Evolutionary conservation across 2,888 invertebrate species (phyloP).

Genomic region (Parasteatoda lunata): DNA sequence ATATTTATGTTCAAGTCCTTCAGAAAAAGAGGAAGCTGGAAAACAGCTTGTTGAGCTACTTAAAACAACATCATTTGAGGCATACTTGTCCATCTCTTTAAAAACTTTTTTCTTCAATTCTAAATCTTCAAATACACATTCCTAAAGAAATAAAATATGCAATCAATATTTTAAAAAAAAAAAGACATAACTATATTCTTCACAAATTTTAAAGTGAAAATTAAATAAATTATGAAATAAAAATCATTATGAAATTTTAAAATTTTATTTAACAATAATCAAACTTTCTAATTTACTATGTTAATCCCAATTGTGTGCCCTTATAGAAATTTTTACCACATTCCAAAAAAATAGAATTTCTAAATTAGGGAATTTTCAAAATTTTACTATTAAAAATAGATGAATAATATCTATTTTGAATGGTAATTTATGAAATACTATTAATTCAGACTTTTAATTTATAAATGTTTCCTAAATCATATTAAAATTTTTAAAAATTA

Average conservation of each 20-base stretch:
- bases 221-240: too few relatives aligned
- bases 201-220: conserved; percentile 3
- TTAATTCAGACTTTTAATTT: too few relatives aligned
- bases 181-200: neutral
- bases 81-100: conserved; percentile 81
- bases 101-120: conserved; percentile 89
- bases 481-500: too few relatives aligned
- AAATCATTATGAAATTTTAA: neutral
- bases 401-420: too few relatives aligned
- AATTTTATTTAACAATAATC: neutral
- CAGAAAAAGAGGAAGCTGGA: conserved; percentile 89
- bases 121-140: conserved; percentile 93
- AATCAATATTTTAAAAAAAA: too few relatives aligned
- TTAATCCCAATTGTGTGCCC: neutral
- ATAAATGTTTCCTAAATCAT: too few relatives aligned
- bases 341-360: too few relatives aligned
- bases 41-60: conserved; percentile 96
- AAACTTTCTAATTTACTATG: neutral
- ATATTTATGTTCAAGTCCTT: conserved; percentile 82
- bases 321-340: too few relatives aligned
- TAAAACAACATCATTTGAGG: conserved; percentile 82
- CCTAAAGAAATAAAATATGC: conserved; percentile 78
- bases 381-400: too few relatives aligned
- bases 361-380: too few relatives aligned
- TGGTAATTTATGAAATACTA: too few relatives aligned